Conservation (phyloP, 2,888 invertebrate species). For the Tanypteryx hageni region DNA sequence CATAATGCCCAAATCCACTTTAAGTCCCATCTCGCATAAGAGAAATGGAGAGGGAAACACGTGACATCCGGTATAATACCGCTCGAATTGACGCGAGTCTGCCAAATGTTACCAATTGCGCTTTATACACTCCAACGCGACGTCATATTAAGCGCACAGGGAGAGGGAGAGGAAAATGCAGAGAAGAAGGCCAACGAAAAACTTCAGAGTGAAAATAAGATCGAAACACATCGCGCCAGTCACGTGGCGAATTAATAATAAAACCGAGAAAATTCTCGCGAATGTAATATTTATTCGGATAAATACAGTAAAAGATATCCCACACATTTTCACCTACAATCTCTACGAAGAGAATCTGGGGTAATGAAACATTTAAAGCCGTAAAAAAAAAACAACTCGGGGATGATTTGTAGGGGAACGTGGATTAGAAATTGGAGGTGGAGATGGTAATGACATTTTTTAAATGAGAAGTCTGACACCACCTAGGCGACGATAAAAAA, state of each 20-base stretch:
- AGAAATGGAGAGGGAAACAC: background rate
- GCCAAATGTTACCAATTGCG: background rate
- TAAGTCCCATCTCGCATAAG: background rate
- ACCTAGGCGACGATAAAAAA: background rate
- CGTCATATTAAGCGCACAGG: background rate
- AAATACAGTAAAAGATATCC: too few species aligned
- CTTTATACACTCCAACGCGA: conserved; percentile 14
- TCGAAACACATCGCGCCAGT: too few species aligned
- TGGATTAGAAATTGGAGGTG: background rate
- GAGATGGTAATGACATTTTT: background rate
- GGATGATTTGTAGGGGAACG: background rate
- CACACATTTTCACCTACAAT: too few species aligned
- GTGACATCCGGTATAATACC: conserved; percentile 10
- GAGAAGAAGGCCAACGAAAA: background rate
- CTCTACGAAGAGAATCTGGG: background rate
- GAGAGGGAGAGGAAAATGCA: background rate
- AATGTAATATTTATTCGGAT: too few species aligned
- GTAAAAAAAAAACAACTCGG: background rate
- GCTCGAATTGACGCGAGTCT: background rate
- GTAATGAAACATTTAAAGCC: background rate
- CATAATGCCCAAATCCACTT: background rate
- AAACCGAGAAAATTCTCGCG: too few species aligned
- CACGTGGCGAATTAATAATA: too few species aligned
- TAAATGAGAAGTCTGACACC: background rate
- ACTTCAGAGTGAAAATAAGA: background rate